A percentile compares a stretch with the other conserved stretches of the same genome.
These are phyloP conservation scores for Drosophila nikananu DNA, from an alignment of 1,140 invertebrate genomes.

Conservation along the genomic window DNA sequence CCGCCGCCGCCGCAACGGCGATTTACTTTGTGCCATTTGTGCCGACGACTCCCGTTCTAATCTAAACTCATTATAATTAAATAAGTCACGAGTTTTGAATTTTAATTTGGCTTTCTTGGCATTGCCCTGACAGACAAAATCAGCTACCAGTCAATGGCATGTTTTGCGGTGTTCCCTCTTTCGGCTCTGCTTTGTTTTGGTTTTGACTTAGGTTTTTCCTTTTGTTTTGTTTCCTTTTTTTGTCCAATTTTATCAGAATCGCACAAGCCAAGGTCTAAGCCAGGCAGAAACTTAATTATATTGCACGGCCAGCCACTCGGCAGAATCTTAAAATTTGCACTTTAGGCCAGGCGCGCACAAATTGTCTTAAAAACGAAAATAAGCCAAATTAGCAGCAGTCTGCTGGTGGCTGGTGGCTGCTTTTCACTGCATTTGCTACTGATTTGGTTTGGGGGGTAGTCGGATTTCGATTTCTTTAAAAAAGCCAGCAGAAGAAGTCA, in stretches of 20 bases:
- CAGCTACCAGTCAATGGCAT: slow-evolving; percentile 77
- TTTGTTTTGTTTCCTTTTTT: slow-evolving; percentile 36
- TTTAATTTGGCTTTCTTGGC: slow-evolving; percentile 72
- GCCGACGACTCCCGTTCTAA: slow-evolving; percentile 80
- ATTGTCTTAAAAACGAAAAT: slow-evolving; percentile 79
- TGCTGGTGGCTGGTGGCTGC: slow-evolving; percentile 11
- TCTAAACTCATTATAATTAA: slow-evolving; percentile 84
- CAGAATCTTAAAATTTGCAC: slow-evolving; percentile 81
- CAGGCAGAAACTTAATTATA: slow-evolving; percentile 81
- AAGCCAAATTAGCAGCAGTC: slow-evolving; percentile 81
- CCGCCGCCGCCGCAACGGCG: not conserved
- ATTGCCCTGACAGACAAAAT: slow-evolving; percentile 73
- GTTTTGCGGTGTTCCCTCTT: slow-evolving; percentile 39
- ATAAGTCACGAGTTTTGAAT: slow-evolving; percentile 84
- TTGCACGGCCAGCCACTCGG: slow-evolving; percentile 58
- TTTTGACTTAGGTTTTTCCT: not conserved
- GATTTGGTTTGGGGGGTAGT: slow-evolving; percentile 50
- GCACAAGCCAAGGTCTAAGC: slow-evolving; percentile 82
- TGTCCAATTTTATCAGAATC: slow-evolving; percentile 82
- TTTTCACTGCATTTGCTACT: slow-evolving; percentile 67
- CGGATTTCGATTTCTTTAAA: slow-evolving; percentile 60
- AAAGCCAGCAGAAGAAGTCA: slow-evolving; percentile 52
- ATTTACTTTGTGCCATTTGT: slow-evolving; percentile 70
- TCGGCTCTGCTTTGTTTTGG: slow-evolving; percentile 15
- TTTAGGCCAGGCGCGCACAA: slow-evolving; percentile 77